Base-by-base conservation (phyloP, 2,888 invertebrate species). In the Scaptomyza tumidula region DNA sequence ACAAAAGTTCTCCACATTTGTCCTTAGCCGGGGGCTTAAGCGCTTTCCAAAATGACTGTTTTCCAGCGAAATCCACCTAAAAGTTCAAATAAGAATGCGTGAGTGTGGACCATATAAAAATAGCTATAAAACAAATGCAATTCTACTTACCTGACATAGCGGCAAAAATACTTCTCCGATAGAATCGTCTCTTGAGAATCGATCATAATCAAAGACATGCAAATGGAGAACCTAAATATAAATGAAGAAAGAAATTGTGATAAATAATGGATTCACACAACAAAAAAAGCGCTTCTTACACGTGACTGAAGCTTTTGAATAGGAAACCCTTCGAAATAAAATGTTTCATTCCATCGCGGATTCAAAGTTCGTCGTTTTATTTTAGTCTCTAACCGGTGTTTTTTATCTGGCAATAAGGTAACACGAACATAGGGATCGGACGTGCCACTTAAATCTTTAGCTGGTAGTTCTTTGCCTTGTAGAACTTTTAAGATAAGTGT, bases 21-120 rank as follows among this genome's bases (percentile, higher is more conserved):
- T 97, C 97, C 93, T 98, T 98, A 14, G 97, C 96, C 64, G 97
- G 97, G 0, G 97, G 97, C 91, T 97, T 97, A 66, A 98, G 93
- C 0, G 97, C 96, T 92, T 97, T 97, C 97, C 97, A 98, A 93
- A 97, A 98, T n/a, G 97, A 96, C 7, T 97, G 97, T 91, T 98
- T 98, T 92, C 97, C 96, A 87, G 97, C 97, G 75, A 98, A 93
- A 90, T 98, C 97, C n/a, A 74, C 74, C 74, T 37, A 10, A 33
- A 33, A 10, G 29, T 6, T 7, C 29, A 29, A 0, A 33, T 33
- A 33, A 2, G 10, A 33, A 3, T 33, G 6, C 0, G 33, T 10
- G 33, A 33, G 6, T 33, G 33, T 7, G 29, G 29, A 29, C 29
- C 29, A 29, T 29, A 31, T 2, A 7, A 31, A 31, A 9, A 31